Evolutionary conservation across 2,113 vertebrate genomes (phyloP), one percentile per base, ranked within the genome.

Genomic region (Sebastes schlegelii): DNA sequence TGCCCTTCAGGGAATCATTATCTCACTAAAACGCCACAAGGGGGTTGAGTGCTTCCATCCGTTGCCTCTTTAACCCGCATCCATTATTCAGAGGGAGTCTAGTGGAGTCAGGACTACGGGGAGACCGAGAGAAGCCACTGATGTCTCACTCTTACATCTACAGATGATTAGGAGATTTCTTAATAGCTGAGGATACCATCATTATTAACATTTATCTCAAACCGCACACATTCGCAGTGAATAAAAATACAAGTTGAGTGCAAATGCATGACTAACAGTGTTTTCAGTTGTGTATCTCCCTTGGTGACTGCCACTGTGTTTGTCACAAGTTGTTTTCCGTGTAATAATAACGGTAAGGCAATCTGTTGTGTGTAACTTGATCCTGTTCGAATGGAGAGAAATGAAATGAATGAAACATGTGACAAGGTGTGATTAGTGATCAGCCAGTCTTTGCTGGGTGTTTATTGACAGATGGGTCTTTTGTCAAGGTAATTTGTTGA

Each of bases 381-480:
- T 89, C 86, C 80, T 1, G 57, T 74, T 75, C 80, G 71, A 87
- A 79, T 74, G 88, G 52, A 76, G 67, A 73, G 82, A 86, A 79
- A 45, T 92, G 92, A 92, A 94, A 45, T 92, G 92, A 92, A 94
- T 87, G 93, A 90, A 92, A 95, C 88, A 88, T 93, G 93, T 95
- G 93, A 94, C 94, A 92, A 93, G 92, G 83, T 89, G 88, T 94
- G 92, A 93, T 94, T 95, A 92, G 90, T 72, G 62, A 84, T 74
- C 80, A 82, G 61, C 54, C 83, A 77, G 84, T 88, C 86, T 88
- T 34, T 72, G 57, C 83, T 65, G 75, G 46, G 73, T 93, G 84
- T 92, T 91, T 94, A 92, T 95, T 94, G 93, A 93, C 93, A 95
- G 92, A 95, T 94, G 92, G 92, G 84, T 72, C 91, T 88, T 91